Base-by-base conservation (phyloP, 2,797 vertebrate genomes). In the Rhinophrynus dorsalis region DNA sequence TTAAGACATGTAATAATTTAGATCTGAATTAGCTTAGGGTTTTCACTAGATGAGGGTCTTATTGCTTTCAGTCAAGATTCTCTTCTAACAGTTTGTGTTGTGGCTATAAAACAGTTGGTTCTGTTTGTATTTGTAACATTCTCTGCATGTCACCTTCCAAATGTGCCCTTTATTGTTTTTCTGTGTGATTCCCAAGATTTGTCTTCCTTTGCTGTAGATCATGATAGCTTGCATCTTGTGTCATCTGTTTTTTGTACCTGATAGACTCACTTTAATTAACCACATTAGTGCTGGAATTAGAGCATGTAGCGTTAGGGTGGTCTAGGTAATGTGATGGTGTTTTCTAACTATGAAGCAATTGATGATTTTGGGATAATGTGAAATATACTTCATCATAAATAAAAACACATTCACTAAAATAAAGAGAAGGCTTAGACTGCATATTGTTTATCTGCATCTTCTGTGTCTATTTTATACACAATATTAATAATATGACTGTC, bases 31-130 rank as follows among this genome's bases (percentile, higher is more conserved):
- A 73, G 57, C 54, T 52, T 30, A 60, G 58, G 70, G 27, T 60
- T 66, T 54, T 66, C 70, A 30, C 33, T 18, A 51, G 69, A 60
- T 27, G 61, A 67, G 62, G 70, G 62, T 24, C 62, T 66, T 30
- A 29, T 54, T 54, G 70, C 62, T 73, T 66, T 67, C 47, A 60
- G 11, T 73, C 62, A 52, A 37, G 62, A 73, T 60, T 24, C 45
- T 58, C 62, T 59, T 35, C 21, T 27, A 73, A 45, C 69, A 59
- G 69, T 73, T 51, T 73, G 54, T 51, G 38, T 13, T 21, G 55
- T 21, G 51, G 62, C 38, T 55, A 67, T 73, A 73, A 73, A 73
- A 73, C 70, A 73, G 70, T 73, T 20, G 62, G 69, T 35, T 60
- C 21, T 66, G 55, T 60, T 44, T 73, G 37, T 44, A 42, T 60